These are phyloP conservation scores for Bothrops jararaca DNA, from an alignment of 2,113 vertebrate species.

Conservation along the genomic window DNA sequence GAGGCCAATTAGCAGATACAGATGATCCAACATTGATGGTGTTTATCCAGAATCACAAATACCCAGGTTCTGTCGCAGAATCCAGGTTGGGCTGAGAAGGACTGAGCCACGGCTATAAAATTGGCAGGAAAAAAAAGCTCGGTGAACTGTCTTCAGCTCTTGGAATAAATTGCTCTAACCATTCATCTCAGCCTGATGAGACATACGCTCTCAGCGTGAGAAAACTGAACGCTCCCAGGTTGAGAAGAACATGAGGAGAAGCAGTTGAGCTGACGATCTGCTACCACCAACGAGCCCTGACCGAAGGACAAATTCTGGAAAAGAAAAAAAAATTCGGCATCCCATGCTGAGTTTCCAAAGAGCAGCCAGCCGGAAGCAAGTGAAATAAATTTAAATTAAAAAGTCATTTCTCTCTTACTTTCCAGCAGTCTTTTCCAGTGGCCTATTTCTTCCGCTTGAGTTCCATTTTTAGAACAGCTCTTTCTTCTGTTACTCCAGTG, in stretches of 20 bases:
- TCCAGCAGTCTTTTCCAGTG: background rate
- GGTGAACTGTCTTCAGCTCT: background rate
- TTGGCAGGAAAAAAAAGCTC: background rate
- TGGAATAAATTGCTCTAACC: background rate
- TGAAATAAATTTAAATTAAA: background rate
- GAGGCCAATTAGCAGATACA: background rate
- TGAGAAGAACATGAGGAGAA: too few relatives aligned
- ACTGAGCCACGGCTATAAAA: background rate
- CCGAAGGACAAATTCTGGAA: background rate
- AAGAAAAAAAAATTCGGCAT: too few relatives aligned
- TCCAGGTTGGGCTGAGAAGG: background rate
- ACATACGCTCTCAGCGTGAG: background rate
- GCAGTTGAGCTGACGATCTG: background rate
- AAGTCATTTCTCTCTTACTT: background rate
- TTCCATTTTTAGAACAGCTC: constrained; percentile 26
- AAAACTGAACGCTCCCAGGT: background rate
- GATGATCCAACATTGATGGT: background rate
- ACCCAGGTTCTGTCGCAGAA: background rate
- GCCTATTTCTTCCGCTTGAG: constrained; percentile 7
- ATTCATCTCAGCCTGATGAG: background rate
- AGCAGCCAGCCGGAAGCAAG: background rate
- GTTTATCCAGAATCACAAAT: background rate
- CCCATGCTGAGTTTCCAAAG: background rate
- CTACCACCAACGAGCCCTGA: background rate
- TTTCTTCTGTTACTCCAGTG: background rate